phyloP scores from a whole-genome alignment of 2,113 vertebrate genomes.

The Aspiorhynchus laticeps region DNA sequence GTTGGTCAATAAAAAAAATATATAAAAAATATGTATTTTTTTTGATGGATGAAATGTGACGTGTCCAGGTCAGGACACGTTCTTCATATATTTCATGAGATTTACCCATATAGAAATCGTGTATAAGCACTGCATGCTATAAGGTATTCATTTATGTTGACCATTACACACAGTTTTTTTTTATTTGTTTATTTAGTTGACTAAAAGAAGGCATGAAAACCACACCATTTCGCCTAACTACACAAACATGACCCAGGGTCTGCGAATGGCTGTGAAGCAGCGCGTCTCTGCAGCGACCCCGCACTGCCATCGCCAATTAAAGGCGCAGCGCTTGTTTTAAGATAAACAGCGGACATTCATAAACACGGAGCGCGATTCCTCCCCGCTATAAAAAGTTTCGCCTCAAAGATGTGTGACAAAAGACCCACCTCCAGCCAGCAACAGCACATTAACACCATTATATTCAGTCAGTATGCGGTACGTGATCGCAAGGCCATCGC shows the following conservation, averaged over 20 bases:
- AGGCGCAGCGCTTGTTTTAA: neutral
- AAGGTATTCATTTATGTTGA: neutral
- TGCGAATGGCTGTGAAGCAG: neutral
- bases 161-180: neutral
- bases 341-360: conserved; percentile 4
- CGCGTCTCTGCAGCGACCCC: conserved; percentile 26
- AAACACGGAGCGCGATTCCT: neutral
- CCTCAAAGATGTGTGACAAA: neutral
- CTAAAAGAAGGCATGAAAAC: neutral
- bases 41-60: neutral
- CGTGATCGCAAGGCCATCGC: conserved; percentile 39
- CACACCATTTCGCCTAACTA: neutral
- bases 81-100: neutral
- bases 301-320: neutral
- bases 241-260: neutral
- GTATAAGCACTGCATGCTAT: neutral
- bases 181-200: neutral
- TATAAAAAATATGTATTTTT: too few relatives aligned
- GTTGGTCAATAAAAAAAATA: too few relatives aligned
- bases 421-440: neutral
- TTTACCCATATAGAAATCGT: neutral
- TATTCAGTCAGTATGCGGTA: conserved; percentile 34
- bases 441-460: neutral
- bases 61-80: neutral
- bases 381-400: neutral